Base-by-base conservation (phyloP, 2,888 invertebrate genomes). In the Mylabris sibirica region DNA sequence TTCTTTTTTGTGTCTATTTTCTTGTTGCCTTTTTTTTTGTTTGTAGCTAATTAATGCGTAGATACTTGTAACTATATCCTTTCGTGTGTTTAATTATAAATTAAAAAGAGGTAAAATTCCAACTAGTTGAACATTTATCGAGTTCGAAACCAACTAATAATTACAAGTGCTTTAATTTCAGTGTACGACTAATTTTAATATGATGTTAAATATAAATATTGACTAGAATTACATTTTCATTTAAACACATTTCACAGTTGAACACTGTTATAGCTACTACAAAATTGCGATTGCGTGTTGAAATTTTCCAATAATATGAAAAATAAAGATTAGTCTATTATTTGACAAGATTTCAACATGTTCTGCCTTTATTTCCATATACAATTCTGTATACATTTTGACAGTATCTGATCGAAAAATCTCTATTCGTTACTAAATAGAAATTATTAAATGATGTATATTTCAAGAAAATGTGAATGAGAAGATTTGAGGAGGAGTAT, bases 21-120 rank as follows among this genome's bases (percentile, higher is more conserved):
- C 4, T 30, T 30, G 30, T 30, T 30, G 30, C 4, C 5, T 30
- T 30, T 30, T 30, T 30, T 30, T 30, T 8, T 30, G 30, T n/a
- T 60, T 44, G 35, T 61, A 38, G 60, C 41, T 20, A 68, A 68
- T 64, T 68, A 60, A 64, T 49, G 49, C 12, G n/a, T n/a, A n/a
- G n/a, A 49, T 3, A 67, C 26, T 30, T 8, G 30, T 30, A n/a
- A n/a, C n/a, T n/a, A 17, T 17, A 63, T 63, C 63, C 60, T 49
- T 44, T n/a, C 63, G 67, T 60, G 67, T 59, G 59, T 66, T 60
- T 67, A 59, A 64, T 64, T 20, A 49, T 49, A 9, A 20, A 20
- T 22, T 20, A 3, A n/a, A 17, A 5, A 17, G 59, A 62, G 59
- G 38, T n/a, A 49, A 63, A 63, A 63, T 20, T 30, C 59, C 41